Base-by-base conservation (phyloP, 1,140 invertebrate genomes). In the Sitophilus oryzae region DNA sequence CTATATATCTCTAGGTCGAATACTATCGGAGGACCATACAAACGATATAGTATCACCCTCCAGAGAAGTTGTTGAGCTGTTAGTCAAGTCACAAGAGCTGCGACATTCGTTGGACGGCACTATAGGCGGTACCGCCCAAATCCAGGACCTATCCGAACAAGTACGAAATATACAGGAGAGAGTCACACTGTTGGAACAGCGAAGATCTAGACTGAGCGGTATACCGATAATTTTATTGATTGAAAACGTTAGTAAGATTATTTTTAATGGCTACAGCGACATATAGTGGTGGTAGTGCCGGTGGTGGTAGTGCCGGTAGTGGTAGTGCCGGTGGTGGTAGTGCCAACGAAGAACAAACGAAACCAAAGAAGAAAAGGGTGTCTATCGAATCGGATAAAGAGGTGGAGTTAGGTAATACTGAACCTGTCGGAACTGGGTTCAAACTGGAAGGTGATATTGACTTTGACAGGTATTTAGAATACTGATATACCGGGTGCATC, bases 61-160 rank as follows among this genome's bases (percentile, higher is more conserved):
- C 25, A 16, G 35, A 34, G 25, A 10, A n/a, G 34, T 10, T n/a
- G 20, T 14, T 3, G 47, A 59, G 4, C 35, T 56, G n/a, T 3
- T 56, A 11, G 8, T 36, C 20, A 58, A 43, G 43, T 44, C 52
- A 9, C 20, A 52, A 58, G 49, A 63, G 34, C 43, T 62, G 15
- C 25, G 51, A 55, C 23, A 16, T 21, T 57, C 55, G 15, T 23
- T 60, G 0, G 59, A 58, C 19, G 43, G 34, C 6, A 46, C 52
- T 9, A n/a, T 40, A 11, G 30, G 54, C 9, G 44, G 41, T 22
- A 37, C 10, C 22, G 42, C 36, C 8, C 38, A 52, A 36, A 45
- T 54, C n/a, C 19, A 38, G 14, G 47, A 47, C 22, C 3, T 54
- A 2, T 36, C 21, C 9, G 36, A 36, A 9, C 19, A 37, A 30